Conservation (phyloP, 2,888 invertebrate species). For the Leptinotarsa rubiginosa region DNA sequence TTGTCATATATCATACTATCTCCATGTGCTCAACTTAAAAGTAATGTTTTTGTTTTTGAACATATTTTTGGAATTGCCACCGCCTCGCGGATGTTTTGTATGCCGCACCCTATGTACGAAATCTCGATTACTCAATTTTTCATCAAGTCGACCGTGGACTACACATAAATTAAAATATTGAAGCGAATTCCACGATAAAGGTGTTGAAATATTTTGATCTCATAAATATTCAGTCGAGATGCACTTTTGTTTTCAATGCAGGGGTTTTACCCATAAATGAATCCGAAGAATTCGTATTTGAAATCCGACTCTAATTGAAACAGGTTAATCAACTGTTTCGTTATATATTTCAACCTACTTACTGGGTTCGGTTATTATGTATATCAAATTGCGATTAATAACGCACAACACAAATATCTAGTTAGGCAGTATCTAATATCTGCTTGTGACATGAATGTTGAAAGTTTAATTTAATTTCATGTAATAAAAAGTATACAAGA, state of each 20-base stretch:
- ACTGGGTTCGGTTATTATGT: neutral
- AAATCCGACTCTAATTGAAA: constrained; percentile 7
- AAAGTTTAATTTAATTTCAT: too few species aligned
- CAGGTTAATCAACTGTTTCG: neutral
- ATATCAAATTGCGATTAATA: neutral
- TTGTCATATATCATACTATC: too few species aligned
- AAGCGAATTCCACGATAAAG: neutral
- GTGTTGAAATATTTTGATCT: constrained; percentile 18
- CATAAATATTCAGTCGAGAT: constrained; percentile 11
- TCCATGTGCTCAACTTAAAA: too few species aligned
- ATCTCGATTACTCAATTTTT: constrained; percentile 6
- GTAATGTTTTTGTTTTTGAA: too few species aligned
- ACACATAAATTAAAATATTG: constrained; percentile 12
- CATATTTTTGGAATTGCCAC: neutral
- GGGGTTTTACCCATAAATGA: neutral
- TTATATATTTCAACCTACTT: constrained; percentile 10
- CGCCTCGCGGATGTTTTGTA: neutral
- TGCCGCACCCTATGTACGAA: neutral
- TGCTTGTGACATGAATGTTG: too few species aligned
- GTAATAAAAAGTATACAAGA: too few species aligned
- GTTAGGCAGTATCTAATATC: too few species aligned
- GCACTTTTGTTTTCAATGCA: constrained; percentile 9
- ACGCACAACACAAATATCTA: neutral
- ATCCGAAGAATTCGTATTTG: neutral
- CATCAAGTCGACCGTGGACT: constrained; percentile 12